Evolutionary conservation across 2,797 vertebrate species (phyloP).

Genomic region (Coregonus ussuriensis): DNA sequence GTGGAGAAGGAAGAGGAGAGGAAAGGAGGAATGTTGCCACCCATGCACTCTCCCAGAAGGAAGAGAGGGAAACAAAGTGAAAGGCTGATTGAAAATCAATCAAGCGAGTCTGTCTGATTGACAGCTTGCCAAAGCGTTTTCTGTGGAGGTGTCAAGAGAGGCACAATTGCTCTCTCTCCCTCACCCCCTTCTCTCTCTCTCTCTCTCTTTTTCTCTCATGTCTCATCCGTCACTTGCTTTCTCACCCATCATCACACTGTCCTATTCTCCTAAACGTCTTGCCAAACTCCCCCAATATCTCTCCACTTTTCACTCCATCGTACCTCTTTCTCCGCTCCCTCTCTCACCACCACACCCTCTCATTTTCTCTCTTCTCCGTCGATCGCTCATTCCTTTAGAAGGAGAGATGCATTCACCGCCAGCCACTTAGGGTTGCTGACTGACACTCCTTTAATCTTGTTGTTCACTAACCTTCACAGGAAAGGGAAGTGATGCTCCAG

Average conservation of each 20-base stretch:
- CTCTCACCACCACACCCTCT: slow-evolving; percentile 34
- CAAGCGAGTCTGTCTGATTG: slow-evolving; percentile 71
- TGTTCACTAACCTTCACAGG: slow-evolving; percentile 72
- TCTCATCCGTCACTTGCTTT: slow-evolving; percentile 74
- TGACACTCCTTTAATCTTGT: slow-evolving; percentile 78
- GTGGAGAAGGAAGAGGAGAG: slow-evolving; percentile 10
- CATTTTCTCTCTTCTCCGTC: background rate
- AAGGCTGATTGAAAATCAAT: slow-evolving; percentile 81
- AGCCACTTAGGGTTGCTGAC: slow-evolving; percentile 64
- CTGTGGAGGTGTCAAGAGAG: slow-evolving; percentile 78
- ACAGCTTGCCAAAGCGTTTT: slow-evolving; percentile 79
- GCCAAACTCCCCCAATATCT: slow-evolving; percentile 57
- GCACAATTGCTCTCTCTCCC: slow-evolving; percentile 69
- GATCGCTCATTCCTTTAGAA: slow-evolving; percentile 41
- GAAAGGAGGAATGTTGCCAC: slow-evolving; percentile 44
- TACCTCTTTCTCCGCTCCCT: slow-evolving; percentile 37
- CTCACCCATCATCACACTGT: slow-evolving; percentile 69
- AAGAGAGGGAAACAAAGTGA: slow-evolving; percentile 59
- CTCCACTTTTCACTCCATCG: slow-evolving; percentile 60
- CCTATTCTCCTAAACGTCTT: slow-evolving; percentile 65
- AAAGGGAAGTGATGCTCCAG: slow-evolving; percentile 53
- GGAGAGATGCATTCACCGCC: slow-evolving; percentile 58
- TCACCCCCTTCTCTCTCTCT: slow-evolving; percentile 51
- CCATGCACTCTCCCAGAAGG: slow-evolving; percentile 51
- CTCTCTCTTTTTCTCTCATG: slow-evolving; percentile 38